A percentile compares a stretch with the other conserved stretches of the same genome.
Conservation (phyloP, 1,140 invertebrate genomes). For the Neotoxoptera formosana region DNA sequence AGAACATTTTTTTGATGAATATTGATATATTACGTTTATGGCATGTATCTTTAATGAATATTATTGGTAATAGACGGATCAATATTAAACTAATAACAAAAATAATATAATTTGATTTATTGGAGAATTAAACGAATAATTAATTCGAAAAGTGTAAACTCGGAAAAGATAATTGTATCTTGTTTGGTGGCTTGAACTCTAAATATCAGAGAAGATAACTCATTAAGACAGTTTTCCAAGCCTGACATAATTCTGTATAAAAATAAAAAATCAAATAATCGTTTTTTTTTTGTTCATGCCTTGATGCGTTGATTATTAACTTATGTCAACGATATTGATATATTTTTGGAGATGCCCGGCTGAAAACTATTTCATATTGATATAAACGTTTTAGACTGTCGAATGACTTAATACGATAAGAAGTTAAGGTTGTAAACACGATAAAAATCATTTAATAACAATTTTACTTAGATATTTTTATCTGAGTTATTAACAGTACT, state of each 20-base stretch:
- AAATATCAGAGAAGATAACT: neutral
- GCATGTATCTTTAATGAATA: too few relatives aligned
- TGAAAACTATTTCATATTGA: neutral
- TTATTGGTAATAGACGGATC: neutral
- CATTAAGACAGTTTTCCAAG: neutral
- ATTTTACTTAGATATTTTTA: neutral
- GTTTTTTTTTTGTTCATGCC: neutral
- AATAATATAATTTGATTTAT: neutral
- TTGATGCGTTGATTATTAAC: neutral
- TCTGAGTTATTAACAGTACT: neutral
- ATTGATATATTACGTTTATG: too few relatives aligned
- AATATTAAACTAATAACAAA: neutral
- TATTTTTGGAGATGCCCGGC: neutral
- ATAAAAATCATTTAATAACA: neutral
- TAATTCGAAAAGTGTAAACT: neutral
- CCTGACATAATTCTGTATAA: neutral
- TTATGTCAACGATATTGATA: neutral
- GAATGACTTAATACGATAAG: neutral
- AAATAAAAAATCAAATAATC: neutral
- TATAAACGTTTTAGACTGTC: neutral
- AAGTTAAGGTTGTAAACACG: neutral
- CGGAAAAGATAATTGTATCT: neutral
- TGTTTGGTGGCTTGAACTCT: neutral
- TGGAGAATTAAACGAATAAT: neutral
- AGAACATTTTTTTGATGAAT: neutral